A percentile compares a stretch with the other conserved stretches of the same genome.
Evolutionary conservation across 1,140 invertebrate genomes (phyloP).

Genomic region (Drosophila insularis): DNA sequence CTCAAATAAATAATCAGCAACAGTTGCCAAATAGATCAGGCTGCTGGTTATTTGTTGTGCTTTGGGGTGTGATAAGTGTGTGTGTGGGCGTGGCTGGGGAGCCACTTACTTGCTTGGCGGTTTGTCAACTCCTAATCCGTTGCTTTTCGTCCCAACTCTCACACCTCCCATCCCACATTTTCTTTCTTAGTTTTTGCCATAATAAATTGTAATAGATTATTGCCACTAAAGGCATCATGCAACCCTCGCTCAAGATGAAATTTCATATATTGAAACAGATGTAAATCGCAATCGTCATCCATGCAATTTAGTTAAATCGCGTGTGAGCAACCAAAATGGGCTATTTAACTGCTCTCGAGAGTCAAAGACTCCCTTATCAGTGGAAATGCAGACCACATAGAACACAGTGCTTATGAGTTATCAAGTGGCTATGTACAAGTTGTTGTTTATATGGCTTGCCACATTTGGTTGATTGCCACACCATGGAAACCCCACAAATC

Average conservation of each 20-base stretch:
- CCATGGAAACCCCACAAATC: constrained; percentile 25
- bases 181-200: constrained; percentile 22
- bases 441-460: constrained; percentile 18
- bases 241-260: constrained; percentile 45
- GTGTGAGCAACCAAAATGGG: constrained; percentile 46
- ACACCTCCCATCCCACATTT: constrained; percentile 26
- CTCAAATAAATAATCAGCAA: constrained; percentile 81
- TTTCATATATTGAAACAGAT: constrained; percentile 59
- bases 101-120: constrained; percentile 44
- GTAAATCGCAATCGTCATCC: constrained; percentile 64
- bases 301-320: constrained; percentile 47
- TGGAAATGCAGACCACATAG: constrained; percentile 10
- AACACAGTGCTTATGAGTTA: constrained; percentile 7
- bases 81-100: constrained; percentile 36
- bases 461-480: constrained; percentile 47
- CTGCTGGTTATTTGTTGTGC: constrained; percentile 27
- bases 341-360: constrained; percentile 29
- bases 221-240: constrained; percentile 63
- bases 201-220: constrained; percentile 78
- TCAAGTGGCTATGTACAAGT: constrained; percentile 10
- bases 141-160: constrained; percentile 57
- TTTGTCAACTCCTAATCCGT: constrained; percentile 68
- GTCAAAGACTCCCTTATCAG: constrained; percentile 20
- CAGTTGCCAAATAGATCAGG: constrained; percentile 78
- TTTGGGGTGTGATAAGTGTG: constrained; percentile 14